Conservation (phyloP, 2,797 vertebrate genomes). For the Chaetophractus vellerosus region DNA sequence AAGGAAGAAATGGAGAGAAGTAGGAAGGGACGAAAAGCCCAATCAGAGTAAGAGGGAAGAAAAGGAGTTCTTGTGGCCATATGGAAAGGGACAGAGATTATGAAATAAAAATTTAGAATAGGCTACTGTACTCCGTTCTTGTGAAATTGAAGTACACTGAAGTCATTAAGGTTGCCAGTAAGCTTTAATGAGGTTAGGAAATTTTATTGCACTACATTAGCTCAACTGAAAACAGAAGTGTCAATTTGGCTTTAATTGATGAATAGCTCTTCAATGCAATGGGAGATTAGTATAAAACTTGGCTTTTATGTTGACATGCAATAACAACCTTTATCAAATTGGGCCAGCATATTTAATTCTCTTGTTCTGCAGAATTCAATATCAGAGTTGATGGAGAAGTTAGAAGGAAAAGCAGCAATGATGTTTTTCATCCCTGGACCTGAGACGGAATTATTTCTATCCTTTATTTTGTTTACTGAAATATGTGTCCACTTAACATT, state of each 20-base stretch:
- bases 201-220: conserved; percentile 69
- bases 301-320: conserved; percentile 19
- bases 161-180: conserved; percentile 49
- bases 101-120: conserved; percentile 65
- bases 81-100: conserved; percentile 33
- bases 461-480: neutral
- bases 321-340: conserved; percentile 40
- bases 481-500: neutral
- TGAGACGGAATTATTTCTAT: neutral
- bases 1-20: neutral
- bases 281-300: conserved; percentile 36
- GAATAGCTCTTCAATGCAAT: conserved; percentile 38
- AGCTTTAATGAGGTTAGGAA: conserved; percentile 74
- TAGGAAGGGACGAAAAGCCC: neutral
- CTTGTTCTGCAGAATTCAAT: neutral
- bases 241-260: conserved; percentile 72
- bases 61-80: neutral
- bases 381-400: neutral
- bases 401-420: neutral
- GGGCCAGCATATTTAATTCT: neutral
- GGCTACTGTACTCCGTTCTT: conserved; percentile 31
- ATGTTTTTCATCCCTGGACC: neutral
- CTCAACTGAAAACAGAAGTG: conserved; percentile 71
- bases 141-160: conserved; percentile 68
- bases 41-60: neutral